Evolutionary conservation across 35 echinoderm and acorn worm species (phyloP).

Genomic region (Nesometra sesokonis): DNA sequence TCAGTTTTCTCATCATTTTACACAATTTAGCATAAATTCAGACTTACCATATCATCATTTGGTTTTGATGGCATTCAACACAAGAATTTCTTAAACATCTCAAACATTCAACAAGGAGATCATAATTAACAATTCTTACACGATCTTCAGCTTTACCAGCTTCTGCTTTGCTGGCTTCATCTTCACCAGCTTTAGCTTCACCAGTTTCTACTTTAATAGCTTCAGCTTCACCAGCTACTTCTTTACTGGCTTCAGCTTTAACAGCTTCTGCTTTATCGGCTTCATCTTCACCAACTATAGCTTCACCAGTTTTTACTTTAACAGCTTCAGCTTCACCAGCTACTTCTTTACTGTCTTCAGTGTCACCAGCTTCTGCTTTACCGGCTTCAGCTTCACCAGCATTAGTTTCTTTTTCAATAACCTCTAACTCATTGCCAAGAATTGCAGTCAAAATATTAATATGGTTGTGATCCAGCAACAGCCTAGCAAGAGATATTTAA

Average conservation of each 20-base stretch:
- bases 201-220: too few relatives aligned
- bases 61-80: not conserved
- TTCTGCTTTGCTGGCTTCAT: not conserved
- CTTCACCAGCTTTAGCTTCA: too few relatives aligned
- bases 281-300: too few relatives aligned
- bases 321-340: too few relatives aligned
- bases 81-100: not conserved
- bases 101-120: not conserved
- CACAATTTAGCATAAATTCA: not conserved
- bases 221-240: too few relatives aligned
- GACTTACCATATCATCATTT: not conserved
- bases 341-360: not conserved
- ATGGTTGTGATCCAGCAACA: not conserved
- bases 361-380: too few relatives aligned
- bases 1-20: too few relatives aligned
- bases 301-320: too few relatives aligned
- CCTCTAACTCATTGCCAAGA: not conserved
- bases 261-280: too few relatives aligned
- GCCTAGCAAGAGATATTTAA: too few relatives aligned
- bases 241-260: not conserved
- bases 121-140: not conserved
- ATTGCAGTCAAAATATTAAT: not conserved
- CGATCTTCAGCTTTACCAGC: too few relatives aligned
- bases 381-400: too few relatives aligned
- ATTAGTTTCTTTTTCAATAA: not conserved